A percentile compares a stretch with the other conserved stretches of the same genome.
These are phyloP conservation scores for Megalurothrips usitatus DNA, from an alignment of 2,888 invertebrate genomes.

Conservation along the genomic window DNA sequence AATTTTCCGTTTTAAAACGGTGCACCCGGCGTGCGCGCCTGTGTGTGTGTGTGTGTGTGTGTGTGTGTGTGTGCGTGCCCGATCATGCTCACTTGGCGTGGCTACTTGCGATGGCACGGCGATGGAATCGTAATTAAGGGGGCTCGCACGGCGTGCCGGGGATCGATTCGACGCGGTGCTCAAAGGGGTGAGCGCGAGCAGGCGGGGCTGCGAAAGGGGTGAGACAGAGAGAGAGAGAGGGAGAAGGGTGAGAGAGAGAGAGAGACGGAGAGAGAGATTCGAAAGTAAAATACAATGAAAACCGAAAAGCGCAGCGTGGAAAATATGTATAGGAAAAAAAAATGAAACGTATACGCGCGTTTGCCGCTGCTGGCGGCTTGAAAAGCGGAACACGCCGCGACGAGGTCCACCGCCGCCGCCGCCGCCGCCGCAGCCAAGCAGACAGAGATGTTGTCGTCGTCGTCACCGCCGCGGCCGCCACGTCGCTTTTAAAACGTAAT, in stretches of 20 bases:
- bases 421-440: constrained; percentile 36
- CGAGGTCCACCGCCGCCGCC: too few species aligned
- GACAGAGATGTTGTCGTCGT: constrained; percentile 36
- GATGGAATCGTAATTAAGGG: constrained; percentile 20
- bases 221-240: constrained; percentile 34
- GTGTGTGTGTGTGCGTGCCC: too few species aligned
- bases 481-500: constrained; percentile 15
- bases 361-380: background rate
- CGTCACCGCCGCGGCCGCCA: constrained; percentile 17
- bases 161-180: background rate
- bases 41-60: too few species aligned
- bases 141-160: background rate
- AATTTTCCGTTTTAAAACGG: too few species aligned
- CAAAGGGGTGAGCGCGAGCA: background rate
- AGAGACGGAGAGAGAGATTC: constrained; percentile 32
- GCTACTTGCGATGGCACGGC: background rate
- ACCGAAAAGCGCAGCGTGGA: background rate
- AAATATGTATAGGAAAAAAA: background rate
- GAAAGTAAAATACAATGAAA: background rate
- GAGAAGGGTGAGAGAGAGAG: constrained; percentile 24
- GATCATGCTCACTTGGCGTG: too few species aligned
- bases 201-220: background rate
- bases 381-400: background rate
- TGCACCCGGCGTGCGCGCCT: too few species aligned
- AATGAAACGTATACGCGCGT: background rate